Evolutionary conservation across 23 tunicate species (phyloP), one percentile per base, ranked within the genome.

Genomic region (Pegea sp.): DNA sequence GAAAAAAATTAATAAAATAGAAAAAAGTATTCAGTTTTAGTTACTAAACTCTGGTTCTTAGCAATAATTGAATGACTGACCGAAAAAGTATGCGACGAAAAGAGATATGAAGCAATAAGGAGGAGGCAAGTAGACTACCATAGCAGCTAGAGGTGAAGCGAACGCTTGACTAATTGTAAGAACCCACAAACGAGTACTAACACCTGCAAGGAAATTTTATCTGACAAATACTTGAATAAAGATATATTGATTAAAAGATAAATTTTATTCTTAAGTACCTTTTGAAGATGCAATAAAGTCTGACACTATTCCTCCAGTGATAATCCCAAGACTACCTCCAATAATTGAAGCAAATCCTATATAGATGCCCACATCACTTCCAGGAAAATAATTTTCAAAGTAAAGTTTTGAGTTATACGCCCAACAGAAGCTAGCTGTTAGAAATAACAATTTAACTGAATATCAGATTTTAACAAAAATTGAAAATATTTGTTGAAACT

Each of bases 361-460:
- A 71, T 70, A 74, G 3, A 74, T 26, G 5, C 76, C 76, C 2
- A 74, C 49, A 32, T 84, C 50, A 42, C 65, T 58, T 2, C 42
- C 64, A 0, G 95, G 95, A 46, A 62, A 71, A 52, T 84, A 84
- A 19, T 57, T 30, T 43, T 67, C 54, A 42, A 84, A 84, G 58
- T 72, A 84, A 6, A 84, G 26, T 29, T 84, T 77, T 21, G 95
- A 70, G 63, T 84, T 84, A 62, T 84, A 84, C 4, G 95, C 81
- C 80, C 80, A 84, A 58, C 95, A 84, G 53, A 67, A 84, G 56
- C 95, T 84, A 24, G 95, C 95, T 74, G 61, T 26, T 59, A 68
- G 11, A 4, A 59, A 30, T 26, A 7, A 8, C n/a, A 13, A 7
- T 24, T 5, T 7, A 56, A 5, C 27, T 56, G 8, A 7, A 56